phyloP scores from a whole-genome alignment of 1,140 invertebrate species.

The Pogonomyrmex californicus region DNA sequence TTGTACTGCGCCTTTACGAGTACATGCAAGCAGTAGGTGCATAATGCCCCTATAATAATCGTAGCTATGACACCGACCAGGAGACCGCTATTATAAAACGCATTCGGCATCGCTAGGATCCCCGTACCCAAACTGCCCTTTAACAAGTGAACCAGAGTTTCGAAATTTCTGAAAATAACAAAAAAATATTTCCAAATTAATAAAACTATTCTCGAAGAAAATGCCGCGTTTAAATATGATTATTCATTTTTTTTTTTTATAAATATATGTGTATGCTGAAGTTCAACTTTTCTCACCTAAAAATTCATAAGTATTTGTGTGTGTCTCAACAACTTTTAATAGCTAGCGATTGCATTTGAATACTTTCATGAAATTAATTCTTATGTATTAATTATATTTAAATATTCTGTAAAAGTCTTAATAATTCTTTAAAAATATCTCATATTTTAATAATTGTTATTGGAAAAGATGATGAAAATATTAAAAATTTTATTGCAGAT shows the following conservation, averaged over 20 bases:
- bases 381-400: no score
- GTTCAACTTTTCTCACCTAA: no score
- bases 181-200: neutral
- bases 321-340: no score
- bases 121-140: constrained; percentile 96
- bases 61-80: constrained; percentile 90
- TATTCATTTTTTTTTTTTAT: neutral
- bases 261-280: no score
- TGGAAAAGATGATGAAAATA: neutral
- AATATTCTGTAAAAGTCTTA: no score
- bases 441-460: no score
- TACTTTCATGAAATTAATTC: no score
- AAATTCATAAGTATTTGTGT: no score
- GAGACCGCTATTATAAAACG: constrained; percentile 93
- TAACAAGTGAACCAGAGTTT: constrained; percentile 93
- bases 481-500: neutral
- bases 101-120: constrained; percentile 95
- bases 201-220: neutral
- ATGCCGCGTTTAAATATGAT: neutral
- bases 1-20: constrained; percentile 91
- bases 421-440: no score
- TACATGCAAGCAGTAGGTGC: constrained; percentile 94
- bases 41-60: constrained; percentile 91
- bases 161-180: constrained; percentile 90
- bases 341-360: no score